phyloP scores from a whole-genome alignment of 2,113 vertebrate genomes.

The Speoplatyrhinus poulsoni region DNA sequence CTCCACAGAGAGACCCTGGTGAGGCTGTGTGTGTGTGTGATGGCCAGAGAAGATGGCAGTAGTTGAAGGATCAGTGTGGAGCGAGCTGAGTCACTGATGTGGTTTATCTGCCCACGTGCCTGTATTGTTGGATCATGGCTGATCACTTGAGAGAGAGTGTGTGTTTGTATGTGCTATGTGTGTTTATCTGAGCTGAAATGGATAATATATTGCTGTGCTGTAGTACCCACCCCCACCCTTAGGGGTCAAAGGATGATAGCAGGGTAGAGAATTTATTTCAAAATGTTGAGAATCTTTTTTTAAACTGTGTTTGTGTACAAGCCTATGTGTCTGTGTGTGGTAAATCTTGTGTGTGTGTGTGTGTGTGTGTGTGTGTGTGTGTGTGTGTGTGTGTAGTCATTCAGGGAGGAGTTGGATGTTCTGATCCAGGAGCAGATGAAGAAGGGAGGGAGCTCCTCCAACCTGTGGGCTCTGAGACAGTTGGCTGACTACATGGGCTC shows the following conservation, averaged over 20 bases:
- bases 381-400: constrained; percentile 80
- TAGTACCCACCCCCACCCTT: not conserved
- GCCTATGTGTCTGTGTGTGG: constrained; percentile 5
- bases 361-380: constrained; percentile 31
- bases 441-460: constrained; percentile 94
- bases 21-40: constrained; percentile 12
- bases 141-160: not conserved
- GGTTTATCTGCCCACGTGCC: constrained; percentile 6
- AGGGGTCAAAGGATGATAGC: too few relatives aligned
- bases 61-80: not conserved
- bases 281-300: not conserved
- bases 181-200: not conserved
- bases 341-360: constrained; percentile 21
- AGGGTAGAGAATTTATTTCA: too few relatives aligned
- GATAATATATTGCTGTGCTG: not conserved
- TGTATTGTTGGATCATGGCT: not conserved
- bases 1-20: constrained; percentile 6
- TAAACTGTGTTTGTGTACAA: not conserved
- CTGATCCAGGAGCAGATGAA: constrained; percentile 99
- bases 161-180: constrained; percentile 21
- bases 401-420: constrained; percentile 95
- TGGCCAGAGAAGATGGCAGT: not conserved
- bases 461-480: constrained; percentile 93
- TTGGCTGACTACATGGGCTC: constrained; percentile 96
- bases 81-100: constrained; percentile 14